Conservation (phyloP, 2,888 invertebrate species). For the Trichopria drosophilae region DNA sequence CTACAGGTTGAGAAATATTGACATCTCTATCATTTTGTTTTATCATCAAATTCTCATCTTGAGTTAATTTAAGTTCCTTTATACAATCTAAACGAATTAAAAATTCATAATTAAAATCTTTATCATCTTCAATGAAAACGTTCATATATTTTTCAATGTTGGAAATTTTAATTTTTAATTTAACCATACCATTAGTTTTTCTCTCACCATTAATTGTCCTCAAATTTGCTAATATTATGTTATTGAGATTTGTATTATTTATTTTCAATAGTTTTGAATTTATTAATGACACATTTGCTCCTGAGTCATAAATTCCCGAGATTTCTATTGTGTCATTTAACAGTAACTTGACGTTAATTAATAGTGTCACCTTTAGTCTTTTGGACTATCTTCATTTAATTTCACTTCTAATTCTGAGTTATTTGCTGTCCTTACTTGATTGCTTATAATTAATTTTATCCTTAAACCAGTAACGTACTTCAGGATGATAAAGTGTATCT, state of each 20-base stretch:
- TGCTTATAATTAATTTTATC: conserved; percentile 9
- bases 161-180: not conserved
- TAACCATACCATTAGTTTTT: not conserved
- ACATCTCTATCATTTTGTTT: too few relatives aligned
- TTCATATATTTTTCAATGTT: conserved; percentile 34
- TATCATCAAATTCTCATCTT: conserved; percentile 10
- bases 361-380: conserved; percentile 11
- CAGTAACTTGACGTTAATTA: conserved; percentile 25
- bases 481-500: conserved; percentile 21
- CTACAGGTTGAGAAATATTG: too few relatives aligned
- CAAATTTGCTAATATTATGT: not conserved
- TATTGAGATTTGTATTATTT: not conserved
- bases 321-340: conserved; percentile 10
- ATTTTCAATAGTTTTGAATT: conserved; percentile 14
- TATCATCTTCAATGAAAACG: conserved; percentile 30
- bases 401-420: too few relatives aligned
- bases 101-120: conserved; percentile 20
- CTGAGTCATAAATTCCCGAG: conserved; percentile 24
- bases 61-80: conserved; percentile 11
- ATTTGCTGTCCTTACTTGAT: not conserved
- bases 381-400: conserved; percentile 19
- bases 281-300: conserved; percentile 26
- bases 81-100: conserved; percentile 14
- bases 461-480: conserved; percentile 28
- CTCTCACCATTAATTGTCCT: not conserved